Evolutionary conservation across 2,113 vertebrate species (phyloP).

Genomic region (Chauna torquata): DNA sequence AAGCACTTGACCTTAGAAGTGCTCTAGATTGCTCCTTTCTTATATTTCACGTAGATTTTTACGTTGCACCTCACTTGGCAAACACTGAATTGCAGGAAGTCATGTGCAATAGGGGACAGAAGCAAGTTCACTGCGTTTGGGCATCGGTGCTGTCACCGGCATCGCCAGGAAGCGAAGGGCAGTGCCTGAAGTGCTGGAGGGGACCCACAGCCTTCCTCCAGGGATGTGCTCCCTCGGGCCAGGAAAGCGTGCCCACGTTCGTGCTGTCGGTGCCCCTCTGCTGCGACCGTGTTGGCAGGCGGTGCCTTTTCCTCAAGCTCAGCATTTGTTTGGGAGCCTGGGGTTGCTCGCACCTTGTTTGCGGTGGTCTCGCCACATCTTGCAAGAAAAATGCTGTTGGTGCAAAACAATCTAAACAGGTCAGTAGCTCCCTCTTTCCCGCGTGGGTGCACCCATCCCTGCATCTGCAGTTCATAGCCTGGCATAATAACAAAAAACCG

Average conservation of each 20-base stretch:
- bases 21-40: background rate
- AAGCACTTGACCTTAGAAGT: background rate
- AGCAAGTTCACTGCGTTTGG: background rate
- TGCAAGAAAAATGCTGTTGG: background rate
- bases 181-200: background rate
- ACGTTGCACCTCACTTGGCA: background rate
- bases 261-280: background rate
- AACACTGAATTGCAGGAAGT: constrained; percentile 19
- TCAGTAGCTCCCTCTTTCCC: background rate
- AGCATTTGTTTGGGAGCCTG: background rate
- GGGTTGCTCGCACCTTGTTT: background rate
- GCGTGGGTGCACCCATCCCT: fast-evolving
- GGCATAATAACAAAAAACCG: background rate
- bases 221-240: background rate
- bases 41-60: background rate
- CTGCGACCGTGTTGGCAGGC: background rate
- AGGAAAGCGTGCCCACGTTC: background rate
- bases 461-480: background rate
- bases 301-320: background rate
- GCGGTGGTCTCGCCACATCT: background rate
- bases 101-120: background rate
- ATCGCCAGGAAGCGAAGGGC: background rate
- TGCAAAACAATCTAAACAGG: background rate
- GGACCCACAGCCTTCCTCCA: background rate
- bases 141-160: background rate